A percentile compares a stretch with the other conserved stretches of the same genome.
Conservation (phyloP, 2,797 vertebrate species). For the Antrozous pallidus region DNA sequence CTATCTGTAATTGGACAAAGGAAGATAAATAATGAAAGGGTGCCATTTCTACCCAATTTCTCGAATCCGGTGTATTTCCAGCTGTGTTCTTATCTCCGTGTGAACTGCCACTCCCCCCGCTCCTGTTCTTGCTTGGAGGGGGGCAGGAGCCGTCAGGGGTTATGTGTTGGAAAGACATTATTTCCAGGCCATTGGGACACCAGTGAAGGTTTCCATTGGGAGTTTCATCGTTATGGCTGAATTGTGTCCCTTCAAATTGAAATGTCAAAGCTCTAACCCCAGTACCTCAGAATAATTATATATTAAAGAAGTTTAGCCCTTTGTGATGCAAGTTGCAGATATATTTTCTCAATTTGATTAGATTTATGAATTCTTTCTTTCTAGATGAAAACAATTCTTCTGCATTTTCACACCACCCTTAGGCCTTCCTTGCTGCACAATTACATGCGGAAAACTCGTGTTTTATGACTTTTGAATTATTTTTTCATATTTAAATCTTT, state of each 20-base stretch:
- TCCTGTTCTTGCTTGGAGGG: not conserved
- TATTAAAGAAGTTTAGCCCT: constrained; percentile 9
- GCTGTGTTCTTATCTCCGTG: not conserved
- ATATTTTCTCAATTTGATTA: not conserved
- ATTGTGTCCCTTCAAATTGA: not conserved
- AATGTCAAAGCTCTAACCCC: not conserved
- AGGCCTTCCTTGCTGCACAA: not conserved
- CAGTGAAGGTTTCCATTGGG: not conserved
- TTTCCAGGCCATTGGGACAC: not conserved
- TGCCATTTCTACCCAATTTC: not conserved
- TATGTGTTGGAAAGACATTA: not conserved
- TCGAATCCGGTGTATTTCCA: not conserved
- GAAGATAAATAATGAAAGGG: not conserved
- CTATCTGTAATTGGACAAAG: not conserved
- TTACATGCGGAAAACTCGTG: not conserved
- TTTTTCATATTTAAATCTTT: constrained; percentile 44
- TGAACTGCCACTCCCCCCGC: not conserved
- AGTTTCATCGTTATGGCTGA: not conserved
- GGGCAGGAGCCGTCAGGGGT: not conserved
- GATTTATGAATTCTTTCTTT: not conserved
- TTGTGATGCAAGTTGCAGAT: not conserved
- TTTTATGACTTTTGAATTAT: not conserved
- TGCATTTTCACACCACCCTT: not conserved
- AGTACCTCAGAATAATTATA: not conserved
- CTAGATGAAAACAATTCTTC: not conserved